Percentiles rank a stretch among this genome's conserved stretches.
These are phyloP conservation scores for Hiodon tergisus DNA, from an alignment of 2,113 vertebrate species.

Conservation along the genomic window DNA sequence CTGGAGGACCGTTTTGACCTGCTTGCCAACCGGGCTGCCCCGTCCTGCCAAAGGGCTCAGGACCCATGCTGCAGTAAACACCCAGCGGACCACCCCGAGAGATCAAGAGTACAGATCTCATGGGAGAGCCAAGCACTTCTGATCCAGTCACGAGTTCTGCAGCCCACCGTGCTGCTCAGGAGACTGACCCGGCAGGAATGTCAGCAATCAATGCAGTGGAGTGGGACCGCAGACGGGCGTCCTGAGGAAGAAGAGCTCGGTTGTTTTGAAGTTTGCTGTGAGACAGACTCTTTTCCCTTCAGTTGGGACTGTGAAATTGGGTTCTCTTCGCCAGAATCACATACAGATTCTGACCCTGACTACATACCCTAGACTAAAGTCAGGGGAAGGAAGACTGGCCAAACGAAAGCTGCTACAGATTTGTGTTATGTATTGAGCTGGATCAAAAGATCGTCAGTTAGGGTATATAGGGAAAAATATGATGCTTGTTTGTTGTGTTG, in stretches of 20 bases:
- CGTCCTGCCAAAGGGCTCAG: neutral
- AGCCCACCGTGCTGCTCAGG: slow-evolving; percentile 47
- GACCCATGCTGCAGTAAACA: neutral
- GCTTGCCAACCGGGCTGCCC: neutral
- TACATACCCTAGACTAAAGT: neutral
- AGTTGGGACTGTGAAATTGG: neutral
- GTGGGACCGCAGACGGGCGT: neutral
- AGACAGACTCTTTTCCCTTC: neutral
- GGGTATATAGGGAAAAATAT: neutral
- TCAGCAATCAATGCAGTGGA: no score
- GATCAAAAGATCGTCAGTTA: neutral
- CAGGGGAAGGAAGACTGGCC: neutral
- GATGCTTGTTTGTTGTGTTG: neutral
- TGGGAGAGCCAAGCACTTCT: slow-evolving; percentile 35
- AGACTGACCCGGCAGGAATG: slow-evolving; percentile 38
- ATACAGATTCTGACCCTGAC: slow-evolving; percentile 7
- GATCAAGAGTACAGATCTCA: slow-evolving; percentile 29
- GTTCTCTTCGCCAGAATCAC: slow-evolving; percentile 5
- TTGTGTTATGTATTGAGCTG: neutral
- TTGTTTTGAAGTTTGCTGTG: neutral
- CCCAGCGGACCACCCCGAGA: neutral
- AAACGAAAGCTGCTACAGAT: neutral
- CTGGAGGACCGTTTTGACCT: neutral
- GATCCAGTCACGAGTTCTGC: slow-evolving; percentile 38
- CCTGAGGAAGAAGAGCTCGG: neutral